Base-by-base conservation (phyloP, 2,888 invertebrate genomes). In the Heteromyza rotundicornis region DNA sequence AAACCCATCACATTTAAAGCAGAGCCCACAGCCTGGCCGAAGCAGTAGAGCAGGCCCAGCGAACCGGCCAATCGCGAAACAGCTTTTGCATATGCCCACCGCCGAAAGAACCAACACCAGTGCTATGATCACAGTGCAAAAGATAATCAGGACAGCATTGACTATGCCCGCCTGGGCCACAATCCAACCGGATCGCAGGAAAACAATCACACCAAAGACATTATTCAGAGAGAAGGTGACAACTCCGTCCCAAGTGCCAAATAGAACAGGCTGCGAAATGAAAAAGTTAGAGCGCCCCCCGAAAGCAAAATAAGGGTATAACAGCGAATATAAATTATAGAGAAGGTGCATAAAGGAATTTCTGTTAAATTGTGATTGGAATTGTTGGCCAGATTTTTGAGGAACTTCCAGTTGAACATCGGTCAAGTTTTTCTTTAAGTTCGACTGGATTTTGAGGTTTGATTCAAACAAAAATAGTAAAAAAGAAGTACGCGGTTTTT, bases 221-320 rank as follows among this genome's bases (percentile, higher is more conserved):
- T 98, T 98, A 78, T 98, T 96, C 75, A 98, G 89, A 80, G 96
- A 97, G 57, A 97, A 96, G 59, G 97, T 96, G 81, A 97, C 98
- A 7, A 98, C 98, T 67, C 98, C 98, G 84, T 98, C 98, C 83
- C 83, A 98, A 1, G 96, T 96, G 14, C 98, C 97, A 85, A 98
- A 98, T 57, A 97, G 85, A 58, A 97, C 93, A 35, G 96, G 96
- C 82, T 97, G 95, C 32, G 95, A 95, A 83, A 98, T 91, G 80
- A 98, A 96, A 84, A 98, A 96, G 80, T 96, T 96, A 32, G 95
- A 92, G 84, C 95, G 94, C 96, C 96, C 97, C 96, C 96, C 97
- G 70, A 66, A 72, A 68, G 8, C 49, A 24, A n/a, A n/a, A n/a
- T n/a, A n/a, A n/a, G n/a, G n/a, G n/a, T n/a, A n/a, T n/a, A 66